A percentile compares a stretch with the other conserved stretches of the same genome.
phyloP scores from a whole-genome alignment of 2,113 vertebrate species.

The Sporophila hypoxantha region DNA sequence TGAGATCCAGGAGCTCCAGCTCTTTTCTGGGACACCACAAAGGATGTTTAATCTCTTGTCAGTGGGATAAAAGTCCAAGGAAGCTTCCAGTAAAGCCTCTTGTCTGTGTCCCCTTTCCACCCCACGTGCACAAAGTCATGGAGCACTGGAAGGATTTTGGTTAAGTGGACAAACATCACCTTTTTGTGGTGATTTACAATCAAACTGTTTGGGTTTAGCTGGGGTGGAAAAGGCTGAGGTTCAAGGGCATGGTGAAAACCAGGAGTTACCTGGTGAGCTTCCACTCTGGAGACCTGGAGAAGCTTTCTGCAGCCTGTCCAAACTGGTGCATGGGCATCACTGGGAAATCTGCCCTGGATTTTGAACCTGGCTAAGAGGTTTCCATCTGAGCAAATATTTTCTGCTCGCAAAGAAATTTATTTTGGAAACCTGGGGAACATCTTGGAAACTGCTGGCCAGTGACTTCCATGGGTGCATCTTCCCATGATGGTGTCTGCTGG shows the following conservation, averaged over 20 bases:
- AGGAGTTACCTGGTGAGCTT: background rate
- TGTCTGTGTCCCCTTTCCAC: background rate
- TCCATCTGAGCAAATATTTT: background rate
- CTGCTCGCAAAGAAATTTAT: background rate
- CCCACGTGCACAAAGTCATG: accelerated
- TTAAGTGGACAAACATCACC: background rate
- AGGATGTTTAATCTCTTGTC: background rate
- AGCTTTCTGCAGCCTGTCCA: background rate
- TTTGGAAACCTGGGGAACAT: background rate
- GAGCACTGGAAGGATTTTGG: background rate
- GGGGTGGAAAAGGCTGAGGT: background rate
- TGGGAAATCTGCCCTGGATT: background rate
- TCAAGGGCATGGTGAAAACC: background rate
- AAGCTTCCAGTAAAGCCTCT: background rate
- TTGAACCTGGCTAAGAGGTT: background rate
- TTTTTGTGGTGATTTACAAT: background rate
- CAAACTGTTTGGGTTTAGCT: background rate
- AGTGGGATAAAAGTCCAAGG: background rate
- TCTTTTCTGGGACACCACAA: background rate
- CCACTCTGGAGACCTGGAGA: background rate
- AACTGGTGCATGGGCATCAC: background rate
- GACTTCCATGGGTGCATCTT: background rate
- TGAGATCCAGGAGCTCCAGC: background rate
- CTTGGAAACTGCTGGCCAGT: background rate
- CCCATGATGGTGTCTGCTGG: accelerated